Base-by-base conservation (phyloP, 2,113 vertebrate species). In the Labrus mixtus region DNA sequence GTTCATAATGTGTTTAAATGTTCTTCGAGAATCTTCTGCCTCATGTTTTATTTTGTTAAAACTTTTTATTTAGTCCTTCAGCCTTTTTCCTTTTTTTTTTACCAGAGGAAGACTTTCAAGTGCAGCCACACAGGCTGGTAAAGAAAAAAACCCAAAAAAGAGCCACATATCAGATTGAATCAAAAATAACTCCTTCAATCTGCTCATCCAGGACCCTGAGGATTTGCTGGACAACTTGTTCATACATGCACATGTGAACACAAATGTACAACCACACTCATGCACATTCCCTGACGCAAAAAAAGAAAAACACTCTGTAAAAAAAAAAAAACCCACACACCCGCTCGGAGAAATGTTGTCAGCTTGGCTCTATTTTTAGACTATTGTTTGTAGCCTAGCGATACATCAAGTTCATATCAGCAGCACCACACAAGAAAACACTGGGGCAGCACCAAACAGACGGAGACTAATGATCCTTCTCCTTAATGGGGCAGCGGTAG, bases 331-430 rank as follows among this genome's bases (percentile, higher is more conserved):
- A 33, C 29, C 17, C 48, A 51, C 48, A 68, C 72, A 29, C 61
- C 51, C 65, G 79, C 25, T 20, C 23, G 0, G 74, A 79, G 78
- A 68, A 61, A 37, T 65, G 59, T 60, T 69, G 54, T 85, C 87
- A 81, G 62, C 71, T 50, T 6, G 6, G 33, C 55, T 82, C 85
- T 91, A 88, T 91, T 87, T 91, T 91, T 87, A 86, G 85, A 63
- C 82, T 57, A 88, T 92, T 92, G 90, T 94, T 91, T 87, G 81
- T 78, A 81, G 82, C 78, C 69, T 19, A 51, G 90, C 43, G 53
- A 92, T 92, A 84, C 79, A 90, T 92, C 91, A 91, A 88, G 89
- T 91, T 87, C 68, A 86, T 84, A 88, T 89, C 76, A 86, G 75
- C 76, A 55, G 76, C 74, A 22, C 66, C 29, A 71, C 67, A 64